Percentiles rank a stretch among this genome's conserved stretches.
phyloP scores from a whole-genome alignment of 2,113 vertebrate genomes.

The Semicossyphus pulcher region DNA sequence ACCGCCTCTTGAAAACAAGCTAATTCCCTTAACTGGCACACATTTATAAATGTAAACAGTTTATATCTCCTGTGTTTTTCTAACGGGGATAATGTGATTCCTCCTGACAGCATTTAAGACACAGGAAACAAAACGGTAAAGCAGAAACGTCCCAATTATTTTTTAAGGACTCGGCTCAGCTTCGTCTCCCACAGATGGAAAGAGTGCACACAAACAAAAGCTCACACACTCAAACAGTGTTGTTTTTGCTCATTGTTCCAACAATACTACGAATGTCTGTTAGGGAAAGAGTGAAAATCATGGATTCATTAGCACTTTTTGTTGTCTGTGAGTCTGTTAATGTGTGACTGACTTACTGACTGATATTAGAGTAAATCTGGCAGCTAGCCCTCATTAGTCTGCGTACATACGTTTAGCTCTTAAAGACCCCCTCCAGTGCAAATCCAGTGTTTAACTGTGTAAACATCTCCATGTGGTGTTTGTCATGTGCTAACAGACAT shows the following conservation, averaged over 20 bases:
- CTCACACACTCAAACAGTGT: background rate
- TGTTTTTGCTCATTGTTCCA: constrained; percentile 55
- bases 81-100: constrained; percentile 36
- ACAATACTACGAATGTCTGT: constrained; percentile 28
- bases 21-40: constrained; percentile 38
- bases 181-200: constrained; percentile 23
- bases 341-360: constrained; percentile 33
- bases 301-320: constrained; percentile 74
- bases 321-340: constrained; percentile 47
- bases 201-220: constrained; percentile 15
- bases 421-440: background rate
- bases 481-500: too few relatives aligned
- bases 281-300: constrained; percentile 55
- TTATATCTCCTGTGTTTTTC: constrained; percentile 19
- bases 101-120: constrained; percentile 31
- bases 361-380: constrained; percentile 42
- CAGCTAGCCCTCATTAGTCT: constrained; percentile 21
- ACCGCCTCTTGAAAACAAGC: constrained; percentile 12
- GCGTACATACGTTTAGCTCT: background rate
- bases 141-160: constrained; percentile 62
- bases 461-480: too few relatives aligned
- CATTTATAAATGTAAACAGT: constrained; percentile 41
- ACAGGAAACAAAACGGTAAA: constrained; percentile 36
- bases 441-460: too few relatives aligned
- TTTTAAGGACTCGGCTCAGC: constrained; percentile 26